A percentile compares a stretch with the other conserved stretches of the same genome.
Conservation (phyloP, 2,888 invertebrate species). For the Callosobruchus maculatus region DNA sequence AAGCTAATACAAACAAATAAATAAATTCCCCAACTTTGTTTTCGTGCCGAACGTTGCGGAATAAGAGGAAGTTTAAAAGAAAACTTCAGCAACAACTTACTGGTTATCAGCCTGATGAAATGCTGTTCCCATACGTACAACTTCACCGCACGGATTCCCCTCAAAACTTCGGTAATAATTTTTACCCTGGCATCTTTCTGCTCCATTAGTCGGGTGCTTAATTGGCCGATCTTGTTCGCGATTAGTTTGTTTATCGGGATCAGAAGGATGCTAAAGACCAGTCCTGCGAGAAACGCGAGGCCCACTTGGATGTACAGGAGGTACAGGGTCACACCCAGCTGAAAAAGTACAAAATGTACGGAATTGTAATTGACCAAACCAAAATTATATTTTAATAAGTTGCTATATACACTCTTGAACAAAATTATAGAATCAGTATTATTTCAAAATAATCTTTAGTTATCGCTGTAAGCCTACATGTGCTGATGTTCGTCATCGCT, state of each 20-base stretch:
- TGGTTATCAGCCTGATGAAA: slow-evolving; percentile 68
- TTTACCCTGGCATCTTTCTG: slow-evolving; percentile 88
- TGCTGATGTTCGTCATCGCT: too few relatives aligned
- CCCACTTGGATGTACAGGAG: slow-evolving; percentile 87
- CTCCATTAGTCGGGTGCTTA: slow-evolving; percentile 85
- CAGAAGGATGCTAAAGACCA: slow-evolving; percentile 78
- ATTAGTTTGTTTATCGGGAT: slow-evolving; percentile 91
- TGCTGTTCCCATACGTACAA: slow-evolving; percentile 91
- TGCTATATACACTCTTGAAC: too few relatives aligned
- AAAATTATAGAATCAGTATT: too few relatives aligned
- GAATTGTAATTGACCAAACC: too few relatives aligned
- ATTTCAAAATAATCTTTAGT: too few relatives aligned
- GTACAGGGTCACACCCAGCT: slow-evolving; percentile 77
- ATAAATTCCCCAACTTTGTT: slow-evolving; percentile 15
- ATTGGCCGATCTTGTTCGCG: slow-evolving; percentile 81
- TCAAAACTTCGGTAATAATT: slow-evolving; percentile 80
- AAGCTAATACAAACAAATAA: slow-evolving; percentile 16
- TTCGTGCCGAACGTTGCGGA: slow-evolving; percentile 14
- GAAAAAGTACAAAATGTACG: too few relatives aligned
- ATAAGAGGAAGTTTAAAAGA: slow-evolving; percentile 14
- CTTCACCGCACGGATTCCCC: slow-evolving; percentile 87
- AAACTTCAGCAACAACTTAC: slow-evolving; percentile 49
- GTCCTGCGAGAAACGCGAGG: slow-evolving; percentile 84
- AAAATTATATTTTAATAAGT: too few relatives aligned
- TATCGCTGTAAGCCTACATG: too few relatives aligned